Conservation (phyloP, 2,888 invertebrate genomes). For the Adineta ricciae region DNA sequence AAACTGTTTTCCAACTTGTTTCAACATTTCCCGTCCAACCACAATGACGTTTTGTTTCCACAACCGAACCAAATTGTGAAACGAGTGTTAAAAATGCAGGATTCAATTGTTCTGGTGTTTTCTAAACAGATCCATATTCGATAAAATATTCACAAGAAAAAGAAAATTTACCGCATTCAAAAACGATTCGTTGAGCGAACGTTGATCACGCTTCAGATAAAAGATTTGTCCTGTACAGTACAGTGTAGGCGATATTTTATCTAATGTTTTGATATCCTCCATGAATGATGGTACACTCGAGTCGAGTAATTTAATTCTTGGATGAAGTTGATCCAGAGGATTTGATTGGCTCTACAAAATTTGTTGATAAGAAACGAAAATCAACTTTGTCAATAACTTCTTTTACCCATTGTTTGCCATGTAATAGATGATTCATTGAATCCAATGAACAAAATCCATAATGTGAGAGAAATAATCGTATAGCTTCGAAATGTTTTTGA, state of each 20-base stretch:
- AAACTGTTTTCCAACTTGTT: conserved; percentile 66
- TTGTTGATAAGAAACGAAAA: too few relatives aligned
- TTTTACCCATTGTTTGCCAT: conserved; percentile 21
- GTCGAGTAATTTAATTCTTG: conserved; percentile 66
- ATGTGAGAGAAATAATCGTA: conserved; percentile 82
- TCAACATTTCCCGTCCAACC: conserved; percentile 85
- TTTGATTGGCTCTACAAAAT: neutral
- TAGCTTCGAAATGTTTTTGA: conserved; percentile 71
- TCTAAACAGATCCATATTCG: conserved; percentile 45
- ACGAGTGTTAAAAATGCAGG: conserved; percentile 57
- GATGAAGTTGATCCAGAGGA: conserved; percentile 41
- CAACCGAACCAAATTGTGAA: conserved; percentile 74
- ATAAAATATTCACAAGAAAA: neutral
- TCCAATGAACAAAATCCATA: conserved; percentile 70
- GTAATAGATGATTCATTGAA: conserved; percentile 51
- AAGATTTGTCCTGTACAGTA: conserved; percentile 85
- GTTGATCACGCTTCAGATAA: conserved; percentile 79
- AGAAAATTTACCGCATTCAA: conserved; percentile 59
- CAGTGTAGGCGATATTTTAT: conserved; percentile 73
- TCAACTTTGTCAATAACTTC: too few relatives aligned
- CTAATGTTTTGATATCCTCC: conserved; percentile 68
- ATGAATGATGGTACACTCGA: conserved; percentile 63
- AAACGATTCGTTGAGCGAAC: conserved; percentile 66
- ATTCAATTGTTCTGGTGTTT: conserved; percentile 49
- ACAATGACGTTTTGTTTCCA: conserved; percentile 71